Percentiles rank a stretch among this genome's conserved stretches.
Conservation (phyloP, 2,797 vertebrate genomes). For the Danio tinwini region DNA sequence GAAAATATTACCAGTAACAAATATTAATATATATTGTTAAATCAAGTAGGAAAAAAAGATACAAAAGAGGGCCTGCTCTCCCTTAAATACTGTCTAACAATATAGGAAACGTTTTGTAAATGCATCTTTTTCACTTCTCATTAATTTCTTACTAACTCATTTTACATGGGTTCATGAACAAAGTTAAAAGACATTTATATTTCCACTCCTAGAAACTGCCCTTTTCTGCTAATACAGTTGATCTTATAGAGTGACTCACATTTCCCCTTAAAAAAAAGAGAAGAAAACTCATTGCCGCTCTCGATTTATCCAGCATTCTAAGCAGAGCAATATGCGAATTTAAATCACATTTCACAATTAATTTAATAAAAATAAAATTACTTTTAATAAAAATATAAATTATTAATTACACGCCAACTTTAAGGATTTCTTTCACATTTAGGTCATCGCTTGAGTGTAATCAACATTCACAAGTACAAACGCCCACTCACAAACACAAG, state of each 20-base stretch:
- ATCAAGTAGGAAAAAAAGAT: not conserved
- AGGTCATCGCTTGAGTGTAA: slow-evolving; percentile 22
- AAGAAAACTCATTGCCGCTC: not conserved
- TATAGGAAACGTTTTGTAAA: not conserved
- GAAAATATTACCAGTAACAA: not conserved
- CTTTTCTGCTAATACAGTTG: not conserved
- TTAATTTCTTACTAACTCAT: not conserved
- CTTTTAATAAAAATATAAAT: too few relatives aligned
- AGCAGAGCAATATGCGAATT: too few relatives aligned
- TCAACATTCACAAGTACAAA: slow-evolving; percentile 8
- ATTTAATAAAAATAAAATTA: too few relatives aligned
- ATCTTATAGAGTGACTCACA: slow-evolving; percentile 26
- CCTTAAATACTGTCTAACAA: not conserved
- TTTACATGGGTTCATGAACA: not conserved
- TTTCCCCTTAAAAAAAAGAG: not conserved
- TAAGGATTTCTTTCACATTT: slow-evolving; percentile 4
- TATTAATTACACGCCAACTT: not conserved
- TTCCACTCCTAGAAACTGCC: slow-evolving; percentile 31
- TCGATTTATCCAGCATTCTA: too few relatives aligned
- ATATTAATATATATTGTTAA: not conserved
- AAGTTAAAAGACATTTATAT: not conserved
- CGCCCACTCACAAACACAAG: slow-evolving; percentile 7
- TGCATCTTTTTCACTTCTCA: not conserved
- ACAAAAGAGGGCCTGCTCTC: not conserved
- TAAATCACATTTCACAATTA: too few relatives aligned